Evolutionary conservation across 2,888 invertebrate species (phyloP), one percentile per base, ranked within the genome.

Genomic region (Coronaproctus castanopsis): DNA sequence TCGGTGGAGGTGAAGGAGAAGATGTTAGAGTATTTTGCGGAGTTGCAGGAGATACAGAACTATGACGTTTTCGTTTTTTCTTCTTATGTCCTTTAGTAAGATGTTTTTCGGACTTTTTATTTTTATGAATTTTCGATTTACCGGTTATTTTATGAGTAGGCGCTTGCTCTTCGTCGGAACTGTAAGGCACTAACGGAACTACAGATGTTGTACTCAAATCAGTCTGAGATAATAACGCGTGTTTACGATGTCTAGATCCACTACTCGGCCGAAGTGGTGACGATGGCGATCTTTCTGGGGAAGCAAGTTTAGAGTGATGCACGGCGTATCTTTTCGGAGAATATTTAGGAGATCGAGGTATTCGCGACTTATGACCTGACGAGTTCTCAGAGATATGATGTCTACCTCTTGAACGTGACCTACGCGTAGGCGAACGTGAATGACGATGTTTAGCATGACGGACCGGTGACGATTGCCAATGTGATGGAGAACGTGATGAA

Each of bases 61-160:
- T 21, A 21, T 52, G 55, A 20, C 55, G 49, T 36, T 55, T 55
- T 21, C 24, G 50, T 20, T 55, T 59, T 14, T 58, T 58, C 24
- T 58, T 58, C 22, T 59, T 59, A n/a, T 59, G 55, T 10, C 55
- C 5, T 14, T 55, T 55, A 1, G 55, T 55, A 36, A 52, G 55
- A 2, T 55, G 55, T 19, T 59, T 59, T 36, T 56, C 24, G 21
- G 54, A 18, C 22, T 59, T 59, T n/a, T 59, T 59, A 24, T 22
- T 21, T 24, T 59, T 59, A n/a, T 58, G 58, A 21, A 50, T 51
- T 21, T 59, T 59, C 21, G 24, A 21, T 21, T 59, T 59, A 49
- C n/a, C 23, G 1, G 59, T 55, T 20, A 55, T 3, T 52, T 55
- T 59, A 55, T 24, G 19, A 10, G 57, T 48, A 18, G 49, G 21